Evolutionary conservation across 2,888 invertebrate species (phyloP).

Genomic region (Drosophila kambysellisi): DNA sequence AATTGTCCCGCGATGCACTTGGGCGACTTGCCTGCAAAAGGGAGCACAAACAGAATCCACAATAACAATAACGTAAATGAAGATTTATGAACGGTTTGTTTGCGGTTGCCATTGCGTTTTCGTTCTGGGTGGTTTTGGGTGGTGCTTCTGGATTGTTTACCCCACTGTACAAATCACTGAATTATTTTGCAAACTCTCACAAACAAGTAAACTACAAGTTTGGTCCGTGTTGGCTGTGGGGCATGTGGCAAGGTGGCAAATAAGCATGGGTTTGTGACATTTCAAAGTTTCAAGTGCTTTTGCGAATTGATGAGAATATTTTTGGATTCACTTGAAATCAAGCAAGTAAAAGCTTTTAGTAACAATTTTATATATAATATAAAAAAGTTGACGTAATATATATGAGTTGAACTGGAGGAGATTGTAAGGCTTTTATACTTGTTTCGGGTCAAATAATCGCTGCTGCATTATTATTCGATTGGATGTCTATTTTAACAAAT

Average conservation of each 20-base stretch:
- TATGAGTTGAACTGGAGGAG: not conserved
- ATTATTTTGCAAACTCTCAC: slow-evolving; percentile 61
- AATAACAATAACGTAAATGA: slow-evolving; percentile 74
- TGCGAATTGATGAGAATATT: slow-evolving; percentile 17
- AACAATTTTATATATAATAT: not conserved
- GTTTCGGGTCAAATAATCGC: not conserved
- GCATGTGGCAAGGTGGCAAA: not conserved
- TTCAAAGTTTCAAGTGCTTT: slow-evolving; percentile 47
- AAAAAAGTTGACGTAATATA: not conserved
- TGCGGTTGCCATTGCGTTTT: slow-evolving; percentile 56
- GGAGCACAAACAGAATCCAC: slow-evolving; percentile 40
- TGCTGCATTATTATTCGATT: not conserved
- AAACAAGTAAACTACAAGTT: slow-evolving; percentile 47
- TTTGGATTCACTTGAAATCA: slow-evolving; percentile 3
- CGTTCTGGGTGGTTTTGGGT: slow-evolving; percentile 1
- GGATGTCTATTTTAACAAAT: not conserved
- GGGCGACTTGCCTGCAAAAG: slow-evolving; percentile 85
- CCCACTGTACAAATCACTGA: slow-evolving; percentile 62
- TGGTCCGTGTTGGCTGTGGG: not conserved
- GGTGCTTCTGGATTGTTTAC: slow-evolving; percentile 8
- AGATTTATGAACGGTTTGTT: slow-evolving; percentile 76
- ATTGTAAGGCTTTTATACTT: not conserved
- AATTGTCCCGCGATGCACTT: slow-evolving; percentile 90
- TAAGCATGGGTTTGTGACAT: slow-evolving; percentile 28
- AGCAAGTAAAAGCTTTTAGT: slow-evolving; percentile 8